These are phyloP conservation scores for Pristiophorus japonicus DNA, from an alignment of 2,113 vertebrate genomes.

Conservation along the genomic window DNA sequence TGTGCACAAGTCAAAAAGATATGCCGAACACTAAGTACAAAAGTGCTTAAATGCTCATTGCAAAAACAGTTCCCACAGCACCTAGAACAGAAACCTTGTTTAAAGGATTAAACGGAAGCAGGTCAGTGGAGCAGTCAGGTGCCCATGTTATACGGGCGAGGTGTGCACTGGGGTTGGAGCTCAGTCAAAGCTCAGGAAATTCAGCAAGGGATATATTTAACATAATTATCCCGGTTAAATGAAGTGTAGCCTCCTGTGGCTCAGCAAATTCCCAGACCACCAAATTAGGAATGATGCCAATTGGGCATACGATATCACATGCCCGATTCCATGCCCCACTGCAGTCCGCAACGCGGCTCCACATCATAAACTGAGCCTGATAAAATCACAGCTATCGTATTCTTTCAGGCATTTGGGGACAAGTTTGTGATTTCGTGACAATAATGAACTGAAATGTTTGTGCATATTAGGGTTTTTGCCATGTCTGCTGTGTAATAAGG, in stretches of 20 bases:
- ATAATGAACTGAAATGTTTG: background rate
- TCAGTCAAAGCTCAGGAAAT: background rate
- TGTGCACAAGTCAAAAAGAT: background rate
- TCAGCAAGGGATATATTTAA: background rate
- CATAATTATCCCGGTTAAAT: background rate
- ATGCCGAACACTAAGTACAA: background rate
- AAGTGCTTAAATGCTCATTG: background rate
- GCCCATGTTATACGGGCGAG: background rate
- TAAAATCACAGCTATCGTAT: background rate
- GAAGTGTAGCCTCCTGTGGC: background rate
- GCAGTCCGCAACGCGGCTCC: background rate
- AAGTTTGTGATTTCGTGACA: background rate
- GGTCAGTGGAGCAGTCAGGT: background rate
- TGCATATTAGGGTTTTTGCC: background rate
- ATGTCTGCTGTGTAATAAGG: background rate
- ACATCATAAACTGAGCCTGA: background rate
- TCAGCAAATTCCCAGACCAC: background rate
- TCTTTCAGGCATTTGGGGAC: background rate
- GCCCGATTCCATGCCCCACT: slow-evolving; percentile 21
- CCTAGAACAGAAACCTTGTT: background rate
- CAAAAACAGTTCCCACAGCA: background rate
- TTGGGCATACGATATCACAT: background rate
- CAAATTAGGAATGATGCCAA: slow-evolving; percentile 17
- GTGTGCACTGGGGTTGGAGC: background rate
- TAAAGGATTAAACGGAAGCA: background rate